These are phyloP conservation scores for Platerodrilus igneus DNA, from an alignment of 2,888 invertebrate genomes.

Conservation along the genomic window DNA sequence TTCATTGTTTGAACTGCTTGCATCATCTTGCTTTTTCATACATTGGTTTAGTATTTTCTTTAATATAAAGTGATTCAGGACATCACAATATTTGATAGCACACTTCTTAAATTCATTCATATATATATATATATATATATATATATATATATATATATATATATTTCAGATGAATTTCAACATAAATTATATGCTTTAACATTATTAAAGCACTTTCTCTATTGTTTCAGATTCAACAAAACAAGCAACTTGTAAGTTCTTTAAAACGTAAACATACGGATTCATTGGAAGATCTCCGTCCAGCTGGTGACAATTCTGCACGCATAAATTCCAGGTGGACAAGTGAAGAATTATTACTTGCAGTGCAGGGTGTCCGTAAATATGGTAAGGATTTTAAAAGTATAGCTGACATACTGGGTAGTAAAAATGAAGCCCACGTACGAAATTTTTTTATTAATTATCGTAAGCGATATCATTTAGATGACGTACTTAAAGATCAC, in stretches of 20 bases:
- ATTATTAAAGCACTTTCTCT: conserved; percentile 21
- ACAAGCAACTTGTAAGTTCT: conserved; percentile 87
- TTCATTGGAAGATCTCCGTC: conserved; percentile 46
- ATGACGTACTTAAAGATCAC: conserved; percentile 79
- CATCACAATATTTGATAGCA: conserved; percentile 14
- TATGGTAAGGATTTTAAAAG: conserved; percentile 87
- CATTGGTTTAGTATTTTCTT: conserved; percentile 12
- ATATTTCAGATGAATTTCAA: no score
- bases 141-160: no score
- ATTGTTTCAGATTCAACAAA: conserved; percentile 79
- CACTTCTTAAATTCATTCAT: no score
- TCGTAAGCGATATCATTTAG: conserved; percentile 82
- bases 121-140: no score
- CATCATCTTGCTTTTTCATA: conserved; percentile 13
- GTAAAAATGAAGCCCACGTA: conserved; percentile 90
- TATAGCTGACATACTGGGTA: conserved; percentile 91
- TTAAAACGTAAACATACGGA: conserved; percentile 71
- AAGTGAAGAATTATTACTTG: conserved; percentile 84
- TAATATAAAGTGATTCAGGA: conserved; percentile 16
- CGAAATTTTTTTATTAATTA: conserved; percentile 90
- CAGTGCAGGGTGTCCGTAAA: conserved; percentile 81
- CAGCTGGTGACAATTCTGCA: conserved; percentile 38
- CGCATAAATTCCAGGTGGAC: conserved; percentile 88
- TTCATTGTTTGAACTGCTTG: conserved; percentile 10
- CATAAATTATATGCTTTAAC: no score